phyloP scores from a whole-genome alignment of 2,113 vertebrate species.

The Pangasianodon gigas region DNA sequence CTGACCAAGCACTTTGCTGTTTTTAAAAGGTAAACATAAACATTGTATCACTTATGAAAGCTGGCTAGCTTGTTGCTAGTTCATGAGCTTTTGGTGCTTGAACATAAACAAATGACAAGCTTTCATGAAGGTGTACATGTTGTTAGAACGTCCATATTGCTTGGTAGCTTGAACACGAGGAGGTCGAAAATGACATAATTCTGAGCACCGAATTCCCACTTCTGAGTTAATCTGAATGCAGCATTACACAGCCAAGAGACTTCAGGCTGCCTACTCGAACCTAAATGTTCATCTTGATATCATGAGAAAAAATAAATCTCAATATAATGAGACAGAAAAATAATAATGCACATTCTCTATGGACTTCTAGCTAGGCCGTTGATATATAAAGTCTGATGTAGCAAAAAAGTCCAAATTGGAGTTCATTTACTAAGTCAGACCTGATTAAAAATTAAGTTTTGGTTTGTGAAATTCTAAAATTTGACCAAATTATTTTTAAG shows the following conservation, averaged over 20 bases:
- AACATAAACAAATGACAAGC: not conserved
- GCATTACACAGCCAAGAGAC: not conserved
- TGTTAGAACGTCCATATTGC: not conserved
- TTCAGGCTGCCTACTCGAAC: not conserved
- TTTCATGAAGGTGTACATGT: not conserved
- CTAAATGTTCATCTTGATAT: not conserved
- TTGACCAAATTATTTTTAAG: not conserved
- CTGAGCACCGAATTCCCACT: not conserved
- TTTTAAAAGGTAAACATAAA: not conserved
- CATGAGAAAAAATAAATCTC: not conserved
- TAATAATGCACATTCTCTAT: not conserved
- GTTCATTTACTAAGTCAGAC: not conserved
- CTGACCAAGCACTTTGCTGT: not conserved
- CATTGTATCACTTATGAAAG: not conserved
- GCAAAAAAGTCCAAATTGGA: not conserved
- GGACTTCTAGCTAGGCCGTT: not conserved
- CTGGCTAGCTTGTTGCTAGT: not conserved
- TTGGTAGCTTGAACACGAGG: not conserved
- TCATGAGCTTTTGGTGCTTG: not conserved
- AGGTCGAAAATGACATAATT: not conserved
- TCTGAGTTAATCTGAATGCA: not conserved
- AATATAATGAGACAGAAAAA: not conserved
- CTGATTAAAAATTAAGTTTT: not conserved
- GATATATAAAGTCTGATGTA: not conserved
- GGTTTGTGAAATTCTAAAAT: not conserved